A percentile compares a stretch with the other conserved stretches of the same genome.
Conservation (phyloP, 2,113 vertebrate genomes). For the Melanerpes aurifrons region DNA sequence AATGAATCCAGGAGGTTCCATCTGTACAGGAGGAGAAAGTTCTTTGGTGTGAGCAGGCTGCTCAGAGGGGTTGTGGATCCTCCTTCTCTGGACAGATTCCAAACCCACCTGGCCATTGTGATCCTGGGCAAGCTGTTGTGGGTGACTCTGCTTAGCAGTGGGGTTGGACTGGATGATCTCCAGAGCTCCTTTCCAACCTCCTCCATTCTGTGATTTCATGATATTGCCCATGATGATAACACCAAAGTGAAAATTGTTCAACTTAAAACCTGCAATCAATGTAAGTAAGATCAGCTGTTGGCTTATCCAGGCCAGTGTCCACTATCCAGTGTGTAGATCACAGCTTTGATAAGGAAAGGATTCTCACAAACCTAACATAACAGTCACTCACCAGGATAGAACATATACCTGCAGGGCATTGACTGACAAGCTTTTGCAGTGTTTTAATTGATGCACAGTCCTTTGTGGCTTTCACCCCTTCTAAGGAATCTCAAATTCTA, state of each 20-base stretch:
- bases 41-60: no score
- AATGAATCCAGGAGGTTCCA: no score
- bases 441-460: constrained; percentile 5
- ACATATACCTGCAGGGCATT: constrained; percentile 33
- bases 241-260: not conserved
- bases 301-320: not conserved
- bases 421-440: constrained; percentile 2
- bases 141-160: no score
- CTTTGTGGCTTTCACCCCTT: not conserved
- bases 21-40: no score
- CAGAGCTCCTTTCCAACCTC: no score
- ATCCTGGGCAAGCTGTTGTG: no score
- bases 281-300: not conserved
- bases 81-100: no score
- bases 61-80: no score
- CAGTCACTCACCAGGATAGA: not conserved
- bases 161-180: no score
- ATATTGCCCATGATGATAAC: no score
- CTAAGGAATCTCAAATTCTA: not conserved
- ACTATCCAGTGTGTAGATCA: not conserved
- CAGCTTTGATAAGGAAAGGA: constrained; percentile 16
- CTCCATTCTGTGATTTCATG: no score
- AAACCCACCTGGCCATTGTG: no score
- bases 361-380: constrained; percentile 29
- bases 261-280: not conserved